Evolutionary conservation across 2,888 invertebrate species (phyloP).

Genomic region (Polydrusus tereticollis): DNA sequence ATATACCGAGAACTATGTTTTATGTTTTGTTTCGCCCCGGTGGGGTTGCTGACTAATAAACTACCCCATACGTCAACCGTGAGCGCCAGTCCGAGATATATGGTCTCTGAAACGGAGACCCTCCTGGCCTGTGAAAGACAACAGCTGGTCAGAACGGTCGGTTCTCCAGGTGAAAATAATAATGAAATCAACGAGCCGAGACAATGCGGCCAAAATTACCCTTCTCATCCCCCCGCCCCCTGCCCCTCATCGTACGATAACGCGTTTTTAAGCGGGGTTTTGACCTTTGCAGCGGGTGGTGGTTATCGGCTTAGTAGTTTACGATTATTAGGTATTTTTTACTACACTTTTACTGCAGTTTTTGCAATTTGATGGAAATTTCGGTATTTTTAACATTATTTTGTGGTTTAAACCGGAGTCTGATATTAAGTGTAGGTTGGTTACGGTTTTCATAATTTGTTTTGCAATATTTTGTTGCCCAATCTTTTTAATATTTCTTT

Average conservation of each 20-base stretch:
- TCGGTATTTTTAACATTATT: too few relatives aligned
- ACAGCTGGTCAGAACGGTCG: constrained; percentile 45
- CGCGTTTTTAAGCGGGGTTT: constrained; percentile 48
- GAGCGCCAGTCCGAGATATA: constrained; percentile 62
- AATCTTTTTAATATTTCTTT: too few relatives aligned
- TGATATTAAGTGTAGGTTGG: too few relatives aligned
- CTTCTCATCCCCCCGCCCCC: constrained; percentile 48
- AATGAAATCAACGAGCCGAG: constrained; percentile 69
- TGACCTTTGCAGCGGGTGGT: constrained; percentile 39
- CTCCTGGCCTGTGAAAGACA: constrained; percentile 53
- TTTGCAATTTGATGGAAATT: too few relatives aligned
- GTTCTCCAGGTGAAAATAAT: constrained; percentile 66
- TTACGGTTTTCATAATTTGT: too few relatives aligned
- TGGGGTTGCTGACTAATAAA: constrained; percentile 63
- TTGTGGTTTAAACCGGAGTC: too few relatives aligned
- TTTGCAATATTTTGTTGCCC: too few relatives aligned
- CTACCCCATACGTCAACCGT: constrained; percentile 61
- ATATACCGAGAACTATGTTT: background rate
- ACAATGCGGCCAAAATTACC: constrained; percentile 59
- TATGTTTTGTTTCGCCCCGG: constrained; percentile 44
- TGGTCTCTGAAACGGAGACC: constrained; percentile 66
- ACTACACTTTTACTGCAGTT: too few relatives aligned
- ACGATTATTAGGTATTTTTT: too few relatives aligned
- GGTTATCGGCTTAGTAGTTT: too few relatives aligned
- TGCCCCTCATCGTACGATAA: constrained; percentile 41